phyloP scores from a whole-genome alignment of 37 sponge, comb jelly and placozoan species.

The Petrosia ficiformis region DNA sequence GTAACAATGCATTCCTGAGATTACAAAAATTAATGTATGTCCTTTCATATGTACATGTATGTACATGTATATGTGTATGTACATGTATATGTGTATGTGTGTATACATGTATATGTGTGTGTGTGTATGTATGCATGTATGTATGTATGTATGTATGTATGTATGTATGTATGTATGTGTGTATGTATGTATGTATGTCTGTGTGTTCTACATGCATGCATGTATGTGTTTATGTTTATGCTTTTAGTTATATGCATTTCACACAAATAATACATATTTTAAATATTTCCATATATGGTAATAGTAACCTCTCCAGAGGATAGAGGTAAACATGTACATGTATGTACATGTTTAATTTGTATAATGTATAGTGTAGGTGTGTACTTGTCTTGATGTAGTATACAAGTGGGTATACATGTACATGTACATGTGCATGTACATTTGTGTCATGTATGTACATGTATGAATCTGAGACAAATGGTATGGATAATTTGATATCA shows the following conservation, averaged over 20 bases:
- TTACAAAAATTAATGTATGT: no score
- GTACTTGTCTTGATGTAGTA: no score
- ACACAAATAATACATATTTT: no score
- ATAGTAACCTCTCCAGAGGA: not conserved
- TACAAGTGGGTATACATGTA: no score
- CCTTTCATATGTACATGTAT: no score
- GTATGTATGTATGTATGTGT: slow-evolving; percentile 28
- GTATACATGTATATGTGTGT: slow-evolving; percentile 11
- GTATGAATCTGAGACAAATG: no score
- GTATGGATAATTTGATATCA: no score
- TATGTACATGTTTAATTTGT: not conserved
- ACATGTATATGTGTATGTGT: not conserved
- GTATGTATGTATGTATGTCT: slow-evolving; percentile 8
- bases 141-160: slow-evolving; percentile 30
- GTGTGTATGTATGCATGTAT: slow-evolving; percentile 41
- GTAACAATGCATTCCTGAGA: no score
- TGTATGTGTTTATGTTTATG: slow-evolving; percentile 22
- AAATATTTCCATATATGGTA: not conserved
- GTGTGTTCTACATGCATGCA: slow-evolving; percentile 25
- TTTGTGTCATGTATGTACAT: no score
- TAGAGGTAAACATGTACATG: not conserved
- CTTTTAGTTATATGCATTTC: not conserved
- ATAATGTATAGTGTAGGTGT: no score
- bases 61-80: slow-evolving; percentile 14
- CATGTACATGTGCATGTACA: no score